Evolutionary conservation across 2,797 vertebrate species (phyloP), one percentile per base, ranked within the genome.

Genomic region (Erethizon dorsatum): DNA sequence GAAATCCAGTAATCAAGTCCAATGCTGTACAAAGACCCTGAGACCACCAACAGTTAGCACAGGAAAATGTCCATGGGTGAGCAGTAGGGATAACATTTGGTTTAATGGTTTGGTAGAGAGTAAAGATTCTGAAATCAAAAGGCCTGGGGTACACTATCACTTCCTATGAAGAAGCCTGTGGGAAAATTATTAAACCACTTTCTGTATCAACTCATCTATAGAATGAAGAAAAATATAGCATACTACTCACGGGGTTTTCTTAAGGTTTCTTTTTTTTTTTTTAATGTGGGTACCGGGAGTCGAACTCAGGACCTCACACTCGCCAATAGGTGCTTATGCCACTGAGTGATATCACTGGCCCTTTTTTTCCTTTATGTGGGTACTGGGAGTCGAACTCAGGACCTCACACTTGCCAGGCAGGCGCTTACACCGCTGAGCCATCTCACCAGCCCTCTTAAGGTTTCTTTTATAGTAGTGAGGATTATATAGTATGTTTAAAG

Each of bases 101-200:
- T 77, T 11, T 61, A 94, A 96, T 9, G 31, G 18, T 95, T 78
- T 88, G 41, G 26, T 65, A 83, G 77, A 94, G 45, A 87, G 47
- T 67, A 88, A 95, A 93, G 71, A 31, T 45, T 90, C 73, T 83
- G 56, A 85, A 94, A 85, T 94, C 18, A 65, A 82, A 97, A 89
- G 75, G 17, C 22, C 28, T n/a, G n/a, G 50, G 73, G 69, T n/a
- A 90, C 73, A 52, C 47, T 52, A 61, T 59, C 31, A 87, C 73
- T 89, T 95, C 52, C 67, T 65, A 82, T 56, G 83, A 96, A 94
- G 65, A 8, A 9, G 65, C 7, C 71, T 80, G 10, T 6, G 20
- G 59, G n/a, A 93, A 94, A 96, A 94, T 73, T 83, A 95, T 45
- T 91, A 93, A 92, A 56, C 8, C 7, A 94, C 15, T 67, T 92